A percentile compares a stretch with the other conserved stretches of the same genome.
phyloP scores from a whole-genome alignment of 2,888 invertebrate genomes.

The Volucella bombylans region DNA sequence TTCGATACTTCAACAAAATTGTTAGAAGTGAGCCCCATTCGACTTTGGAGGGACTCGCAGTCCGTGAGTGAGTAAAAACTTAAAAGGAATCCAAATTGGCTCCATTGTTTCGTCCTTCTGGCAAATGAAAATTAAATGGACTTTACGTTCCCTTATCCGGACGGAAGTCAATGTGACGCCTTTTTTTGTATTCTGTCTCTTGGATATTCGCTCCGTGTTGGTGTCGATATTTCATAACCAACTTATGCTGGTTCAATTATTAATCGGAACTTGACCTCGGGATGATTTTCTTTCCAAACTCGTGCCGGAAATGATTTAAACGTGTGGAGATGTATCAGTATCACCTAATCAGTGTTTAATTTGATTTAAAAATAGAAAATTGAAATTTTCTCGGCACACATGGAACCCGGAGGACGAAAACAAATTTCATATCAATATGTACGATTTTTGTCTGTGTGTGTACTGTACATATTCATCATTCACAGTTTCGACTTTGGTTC shows the following conservation, averaged over 20 bases:
- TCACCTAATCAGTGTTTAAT: conserved; percentile 56
- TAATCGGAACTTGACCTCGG: neutral
- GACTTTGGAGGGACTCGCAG: conserved; percentile 15
- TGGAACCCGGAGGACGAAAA: neutral
- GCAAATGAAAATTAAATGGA: conserved; percentile 61
- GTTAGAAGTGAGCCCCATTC: conserved; percentile 10
- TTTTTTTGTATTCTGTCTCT: neutral
- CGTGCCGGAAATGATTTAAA: conserved; percentile 32
- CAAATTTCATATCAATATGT: neutral
- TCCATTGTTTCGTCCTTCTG: conserved; percentile 59
- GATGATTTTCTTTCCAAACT: conserved; percentile 26
- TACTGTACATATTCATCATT: conserved; percentile 38
- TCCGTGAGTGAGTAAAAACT: conserved; percentile 12
- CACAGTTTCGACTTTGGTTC: conserved; percentile 39
- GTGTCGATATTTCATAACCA: conserved; percentile 47
- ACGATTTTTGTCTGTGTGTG: no score
- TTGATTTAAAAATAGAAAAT: conserved; percentile 5
- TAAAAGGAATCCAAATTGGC: conserved; percentile 47
- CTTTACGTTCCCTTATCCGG: conserved; percentile 32
- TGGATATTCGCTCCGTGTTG: neutral
- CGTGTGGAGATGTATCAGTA: conserved; percentile 18
- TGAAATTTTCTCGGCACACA: conserved; percentile 18
- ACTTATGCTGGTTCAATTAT: conserved; percentile 18
- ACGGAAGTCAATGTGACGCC: conserved; percentile 59
- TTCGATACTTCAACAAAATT: conserved; percentile 41